Conservation (phyloP, 2,113 vertebrate genomes). For the Alethe castanea region DNA sequence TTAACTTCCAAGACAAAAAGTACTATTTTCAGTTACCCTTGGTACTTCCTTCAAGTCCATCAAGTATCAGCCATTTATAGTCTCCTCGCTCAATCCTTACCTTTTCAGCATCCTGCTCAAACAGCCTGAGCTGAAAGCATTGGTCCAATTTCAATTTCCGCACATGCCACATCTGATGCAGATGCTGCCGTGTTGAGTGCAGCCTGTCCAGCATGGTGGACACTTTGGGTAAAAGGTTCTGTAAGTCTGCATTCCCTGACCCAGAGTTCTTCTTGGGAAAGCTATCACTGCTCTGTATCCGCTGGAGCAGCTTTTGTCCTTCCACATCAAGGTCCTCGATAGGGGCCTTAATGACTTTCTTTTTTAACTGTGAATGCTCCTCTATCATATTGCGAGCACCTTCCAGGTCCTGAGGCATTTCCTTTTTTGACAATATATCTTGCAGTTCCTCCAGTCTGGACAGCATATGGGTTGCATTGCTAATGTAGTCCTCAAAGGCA, state of each 20-base stretch:
- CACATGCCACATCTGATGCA: constrained; percentile 98
- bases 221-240: constrained; percentile 90
- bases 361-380: constrained; percentile 91
- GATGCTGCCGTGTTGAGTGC: constrained; percentile 91
- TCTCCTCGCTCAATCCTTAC: constrained; percentile 48
- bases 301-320: constrained; percentile 91
- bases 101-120: constrained; percentile 98
- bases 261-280: constrained; percentile 88
- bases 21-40: background rate
- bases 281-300: constrained; percentile 93
- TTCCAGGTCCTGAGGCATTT: constrained; percentile 92
- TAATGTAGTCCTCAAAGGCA: constrained; percentile 93
- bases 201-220: constrained; percentile 92
- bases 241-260: constrained; percentile 89
- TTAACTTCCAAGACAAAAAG: background rate
- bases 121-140: constrained; percentile 96
- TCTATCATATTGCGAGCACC: constrained; percentile 92
- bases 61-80: rapidly evolving
- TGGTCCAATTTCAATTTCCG: constrained; percentile 97
- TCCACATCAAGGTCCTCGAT: constrained; percentile 93
- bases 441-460: constrained; percentile 94
- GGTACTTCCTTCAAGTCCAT: background rate
- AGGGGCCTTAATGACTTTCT: constrained; percentile 93
- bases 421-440: constrained; percentile 91
- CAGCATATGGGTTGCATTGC: constrained; percentile 88